Percentiles rank a stretch among this genome's conserved stretches.
Conservation (phyloP, 1,140 invertebrate species). For the Heliothis virescens region DNA sequence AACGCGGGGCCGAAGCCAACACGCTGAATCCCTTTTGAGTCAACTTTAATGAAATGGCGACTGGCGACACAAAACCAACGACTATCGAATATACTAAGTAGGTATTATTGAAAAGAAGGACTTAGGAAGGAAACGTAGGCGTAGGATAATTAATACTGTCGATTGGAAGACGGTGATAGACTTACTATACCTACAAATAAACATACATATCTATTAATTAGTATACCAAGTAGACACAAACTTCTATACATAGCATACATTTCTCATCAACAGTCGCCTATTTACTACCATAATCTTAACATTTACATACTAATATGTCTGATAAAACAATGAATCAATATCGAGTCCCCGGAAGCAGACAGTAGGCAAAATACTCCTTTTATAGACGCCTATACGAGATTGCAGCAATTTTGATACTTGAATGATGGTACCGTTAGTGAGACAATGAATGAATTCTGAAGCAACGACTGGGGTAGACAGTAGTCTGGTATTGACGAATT, state of each 20-base stretch:
- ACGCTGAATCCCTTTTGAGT: no score
- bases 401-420: constrained; percentile 3
- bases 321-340: constrained; percentile 37
- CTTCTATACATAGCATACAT: background rate
- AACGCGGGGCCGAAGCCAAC: no score
- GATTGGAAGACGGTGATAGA: no score
- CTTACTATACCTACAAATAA: no score
- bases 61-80: no score
- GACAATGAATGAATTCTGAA: constrained; percentile 65
- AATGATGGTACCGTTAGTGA: constrained; percentile 39
- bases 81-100: no score
- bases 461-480: constrained; percentile 46
- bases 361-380: constrained; percentile 28
- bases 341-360: constrained; percentile 25
- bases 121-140: no score
- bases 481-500: constrained; percentile 57
- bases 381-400: background rate
- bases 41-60: no score
- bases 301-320: constrained; percentile 27
- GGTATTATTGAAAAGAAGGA: no score
- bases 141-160: no score
- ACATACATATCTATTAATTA: background rate
- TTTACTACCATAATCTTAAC: constrained; percentile 3
- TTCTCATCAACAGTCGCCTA: background rate
- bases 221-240: background rate